Evolutionary conservation across 2,797 vertebrate genomes (phyloP), one percentile per base, ranked within the genome.

Genomic region (Intellagama lesueurii): DNA sequence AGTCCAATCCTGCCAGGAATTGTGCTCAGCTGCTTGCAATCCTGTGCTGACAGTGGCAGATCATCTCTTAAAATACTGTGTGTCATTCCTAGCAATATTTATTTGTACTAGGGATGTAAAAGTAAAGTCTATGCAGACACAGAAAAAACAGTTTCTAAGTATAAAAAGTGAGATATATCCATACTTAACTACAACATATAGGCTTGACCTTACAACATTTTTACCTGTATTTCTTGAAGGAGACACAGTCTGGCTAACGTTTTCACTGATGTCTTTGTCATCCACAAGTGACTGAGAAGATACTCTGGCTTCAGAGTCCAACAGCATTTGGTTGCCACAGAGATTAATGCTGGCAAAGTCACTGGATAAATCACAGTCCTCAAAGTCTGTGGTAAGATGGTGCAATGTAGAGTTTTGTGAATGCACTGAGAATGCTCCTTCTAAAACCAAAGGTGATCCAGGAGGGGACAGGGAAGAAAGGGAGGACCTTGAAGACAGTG

Each of bases 381-480:
- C 97, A 1, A 97, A 97, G 94, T 98, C 97, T 0, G 92, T 40
- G 35, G 91, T 75, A 91, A 97, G 94, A 75, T 95, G 96, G 86
- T 96, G 96, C 35, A 96, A 92, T n/a, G 96, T 88, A 73, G 94
- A 86, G 28, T 97, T 97, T 0, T 96, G 97, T 86, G 96, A 82
- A 7, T 96, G 95, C 78, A 90, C 64, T 26, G 96, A 95, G 91
- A 97, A 97, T 0, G 91, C 83, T 68, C 96, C 95, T 86, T 98
- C 98, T 89, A 96, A 94, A 92, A 97, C 96, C 94, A 97, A 91
- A 72, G 98, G 98, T 3, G 98, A 98, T 72, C 97, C 96, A 0
- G 98, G 98, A 0, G 98, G 98, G 1, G 98, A 98, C 89, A 98
- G 91, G 24, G 98, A 98, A 19, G 98, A 98, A 26, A 98, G 96